Conservation (phyloP, 2,888 invertebrate genomes). For the Plagodis pulveraria region DNA sequence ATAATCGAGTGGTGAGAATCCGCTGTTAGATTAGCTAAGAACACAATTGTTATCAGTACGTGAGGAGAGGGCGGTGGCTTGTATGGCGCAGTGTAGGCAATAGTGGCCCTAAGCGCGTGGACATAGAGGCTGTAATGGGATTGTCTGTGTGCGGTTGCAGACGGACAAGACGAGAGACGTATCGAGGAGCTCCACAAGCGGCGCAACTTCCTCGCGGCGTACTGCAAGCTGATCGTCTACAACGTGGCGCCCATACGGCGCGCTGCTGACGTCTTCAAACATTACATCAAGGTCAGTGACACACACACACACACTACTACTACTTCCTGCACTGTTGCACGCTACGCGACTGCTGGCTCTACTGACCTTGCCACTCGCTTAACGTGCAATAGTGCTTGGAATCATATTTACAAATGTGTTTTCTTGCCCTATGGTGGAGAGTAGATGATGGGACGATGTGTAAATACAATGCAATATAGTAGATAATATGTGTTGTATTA, state of each 20-base stretch:
- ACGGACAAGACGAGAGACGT: constrained; percentile 97
- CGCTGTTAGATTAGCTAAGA: no score
- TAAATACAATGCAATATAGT: background rate
- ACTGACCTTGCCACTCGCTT: no score
- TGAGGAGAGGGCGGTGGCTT: constrained; percentile 31
- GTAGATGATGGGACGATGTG: background rate
- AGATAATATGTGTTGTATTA: background rate
- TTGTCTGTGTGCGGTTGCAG: constrained; percentile 64
- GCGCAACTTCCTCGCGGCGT: constrained; percentile 97
- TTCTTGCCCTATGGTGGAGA: no score
- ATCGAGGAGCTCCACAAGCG: constrained; percentile 99
- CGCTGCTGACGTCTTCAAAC: constrained; percentile 97
- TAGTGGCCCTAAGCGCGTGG: background rate
- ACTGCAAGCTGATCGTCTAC: constrained; percentile 98
- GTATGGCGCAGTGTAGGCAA: constrained; percentile 4
- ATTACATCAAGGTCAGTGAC: constrained; percentile 93
- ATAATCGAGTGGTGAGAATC: no score
- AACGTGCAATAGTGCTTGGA: no score
- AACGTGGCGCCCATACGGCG: constrained; percentile 97
- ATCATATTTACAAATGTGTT: no score
- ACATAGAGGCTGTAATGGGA: constrained; percentile 2
- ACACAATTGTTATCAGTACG: background rate
- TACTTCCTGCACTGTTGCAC: no score
- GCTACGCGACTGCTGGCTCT: no score
- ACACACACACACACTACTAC: background rate